Base-by-base conservation (phyloP, 2,797 vertebrate species). In the Syngnathus rostellatus region DNA sequence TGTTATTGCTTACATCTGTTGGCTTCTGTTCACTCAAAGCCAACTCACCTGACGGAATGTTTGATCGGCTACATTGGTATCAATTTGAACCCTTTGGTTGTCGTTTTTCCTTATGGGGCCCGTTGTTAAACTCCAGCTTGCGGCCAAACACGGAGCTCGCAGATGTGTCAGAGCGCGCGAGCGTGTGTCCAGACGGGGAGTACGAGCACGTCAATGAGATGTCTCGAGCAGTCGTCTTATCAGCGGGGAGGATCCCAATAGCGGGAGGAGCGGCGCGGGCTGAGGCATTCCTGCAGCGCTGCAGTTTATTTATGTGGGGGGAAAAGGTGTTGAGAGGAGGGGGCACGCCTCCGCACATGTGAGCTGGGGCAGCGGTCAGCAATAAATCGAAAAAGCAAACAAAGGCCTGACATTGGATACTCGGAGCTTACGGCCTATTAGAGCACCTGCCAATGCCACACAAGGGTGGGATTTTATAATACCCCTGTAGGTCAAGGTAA, bases 321-420 rank as follows among this genome's bases (percentile, higher is more conserved):
- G 69, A 70, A 78, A 80, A 88, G 85, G 88, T 87, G 86, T 84
- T 83, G 84, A 87, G 74, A 85, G 83, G 73, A 78, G 81, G 78
- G 78, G 83, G 79, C 69, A 77, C 77, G 77, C 75, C 76, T 75
- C 73, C 48, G 12, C 87, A 88, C 82, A 87, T 86, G 86, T 82
- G 79, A 83, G 83, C 75, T 77, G 81, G 84, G 77, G 41, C 83
- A 80, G 67, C 74, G 81, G 74, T 85, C 80, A 75, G 80, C 81
- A 79, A 86, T 89, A 88, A 87, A 89, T 88, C 77, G 88, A 89
- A 88, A 88, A 89, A 82, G 77, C 78, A 90, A 90, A 90, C 84
- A 87, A 84, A 86, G 63, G 64, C 68, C 64, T 72, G 88, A 90
- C 84, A 90, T 75, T 77, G 82, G 86, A 90, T 81, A 85, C 82